A percentile compares a stretch with the other conserved stretches of the same genome.
Conservation (phyloP, 2,888 invertebrate species). For the Pseudococcus longispinus region DNA sequence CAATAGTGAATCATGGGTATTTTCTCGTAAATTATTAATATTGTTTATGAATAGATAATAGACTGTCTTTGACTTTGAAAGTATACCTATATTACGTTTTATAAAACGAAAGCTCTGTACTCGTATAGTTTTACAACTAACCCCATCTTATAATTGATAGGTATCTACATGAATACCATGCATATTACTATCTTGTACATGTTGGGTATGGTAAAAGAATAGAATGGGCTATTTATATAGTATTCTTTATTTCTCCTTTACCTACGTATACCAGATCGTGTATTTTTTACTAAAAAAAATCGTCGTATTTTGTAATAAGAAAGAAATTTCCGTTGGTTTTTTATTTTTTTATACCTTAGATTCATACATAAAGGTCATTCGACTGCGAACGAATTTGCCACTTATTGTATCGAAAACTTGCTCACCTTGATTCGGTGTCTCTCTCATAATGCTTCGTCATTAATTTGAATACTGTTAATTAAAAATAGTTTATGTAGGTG, state of each 20-base stretch:
- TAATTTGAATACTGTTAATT: conserved; percentile 36
- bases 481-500: neutral
- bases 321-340: neutral
- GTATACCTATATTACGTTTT: neutral
- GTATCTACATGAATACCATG: neutral
- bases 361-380: conserved; percentile 6
- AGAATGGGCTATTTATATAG: neutral
- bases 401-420: conserved; percentile 15
- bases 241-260: neutral
- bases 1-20: conserved; percentile 5
- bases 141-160: too few species aligned
- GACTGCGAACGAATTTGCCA: conserved; percentile 1
- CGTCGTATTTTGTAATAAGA: neutral
- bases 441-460: neutral
- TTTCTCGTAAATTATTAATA: neutral
- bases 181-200: neutral
- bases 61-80: neutral
- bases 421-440: conserved; percentile 20
- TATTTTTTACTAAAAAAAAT: neutral
- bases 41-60: neutral
- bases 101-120: neutral
- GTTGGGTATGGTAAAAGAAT: neutral
- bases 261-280: neutral
- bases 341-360: neutral
- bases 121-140: neutral